Conservation (phyloP, 2,113 vertebrate genomes). For the Morone saxatilis region DNA sequence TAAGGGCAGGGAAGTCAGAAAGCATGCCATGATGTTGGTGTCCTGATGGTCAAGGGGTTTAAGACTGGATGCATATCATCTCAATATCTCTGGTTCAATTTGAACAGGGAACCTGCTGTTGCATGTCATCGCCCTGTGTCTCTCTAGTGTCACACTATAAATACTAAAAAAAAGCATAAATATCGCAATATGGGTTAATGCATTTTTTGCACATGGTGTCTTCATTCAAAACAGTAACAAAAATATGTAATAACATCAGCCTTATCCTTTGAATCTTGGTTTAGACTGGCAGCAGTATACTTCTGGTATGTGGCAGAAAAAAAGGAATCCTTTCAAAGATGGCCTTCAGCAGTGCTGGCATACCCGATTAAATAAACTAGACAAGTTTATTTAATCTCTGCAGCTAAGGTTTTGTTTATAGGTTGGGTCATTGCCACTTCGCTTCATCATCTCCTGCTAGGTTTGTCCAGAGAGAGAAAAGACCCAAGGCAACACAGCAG, state of each 20-base stretch:
- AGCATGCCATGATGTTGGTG: neutral
- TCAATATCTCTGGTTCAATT: neutral
- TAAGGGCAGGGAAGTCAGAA: neutral
- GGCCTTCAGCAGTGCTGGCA: conserved; percentile 17
- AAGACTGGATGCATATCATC: neutral
- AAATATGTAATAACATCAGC: neutral
- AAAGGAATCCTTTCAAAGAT: conserved; percentile 13
- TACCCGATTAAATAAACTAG: neutral
- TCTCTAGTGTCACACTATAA: neutral
- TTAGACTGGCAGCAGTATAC: neutral
- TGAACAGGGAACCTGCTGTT: neutral
- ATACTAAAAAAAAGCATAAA: neutral
- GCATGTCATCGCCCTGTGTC: neutral
- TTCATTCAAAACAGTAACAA: neutral
- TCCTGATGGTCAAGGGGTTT: neutral
- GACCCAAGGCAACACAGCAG: neutral
- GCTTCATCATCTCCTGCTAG: neutral
- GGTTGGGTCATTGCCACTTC: neutral
- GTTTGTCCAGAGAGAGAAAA: neutral
- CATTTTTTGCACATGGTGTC: neutral
- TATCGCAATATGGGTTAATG: neutral
- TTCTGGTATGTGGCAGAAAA: conserved; percentile 31
- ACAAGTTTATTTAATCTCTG: conserved; percentile 8
- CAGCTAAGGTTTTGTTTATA: conserved; percentile 11
- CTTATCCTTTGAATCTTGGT: conserved; percentile 4